Conservation (phyloP, 2,797 vertebrate genomes). For the Chiroxiphia lanceolata region DNA sequence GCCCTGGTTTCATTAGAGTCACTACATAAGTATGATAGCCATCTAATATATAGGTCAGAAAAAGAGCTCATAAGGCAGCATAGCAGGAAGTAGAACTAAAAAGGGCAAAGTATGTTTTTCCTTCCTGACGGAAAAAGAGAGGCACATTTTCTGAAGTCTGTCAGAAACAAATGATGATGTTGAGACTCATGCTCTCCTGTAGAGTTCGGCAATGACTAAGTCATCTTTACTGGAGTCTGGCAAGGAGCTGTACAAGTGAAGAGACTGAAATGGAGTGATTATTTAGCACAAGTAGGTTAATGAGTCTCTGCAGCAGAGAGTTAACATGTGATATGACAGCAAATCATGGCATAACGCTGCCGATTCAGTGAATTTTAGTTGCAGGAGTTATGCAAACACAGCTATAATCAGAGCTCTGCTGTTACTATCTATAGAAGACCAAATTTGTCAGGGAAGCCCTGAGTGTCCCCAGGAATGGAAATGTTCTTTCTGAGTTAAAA, state of each 20-base stretch:
- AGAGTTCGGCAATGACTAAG: not conserved
- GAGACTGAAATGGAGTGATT: not conserved
- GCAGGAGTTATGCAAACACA: not conserved
- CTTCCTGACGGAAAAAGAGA: not conserved
- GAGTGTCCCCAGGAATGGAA: not conserved
- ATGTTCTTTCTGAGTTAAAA: not conserved
- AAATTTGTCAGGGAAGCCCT: not conserved
- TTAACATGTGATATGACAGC: not conserved
- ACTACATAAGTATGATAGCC: not conserved
- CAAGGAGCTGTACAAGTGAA: not conserved
- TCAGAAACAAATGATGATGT: slow-evolving; percentile 18
- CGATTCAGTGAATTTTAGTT: not conserved
- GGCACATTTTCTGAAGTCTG: not conserved
- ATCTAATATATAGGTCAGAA: not conserved
- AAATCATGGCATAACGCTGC: not conserved
- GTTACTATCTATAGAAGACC: not conserved
- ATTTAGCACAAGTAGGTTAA: not conserved
- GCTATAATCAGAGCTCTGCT: not conserved
- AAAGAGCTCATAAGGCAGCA: not conserved
- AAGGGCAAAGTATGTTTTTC: not conserved
- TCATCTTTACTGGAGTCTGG: not conserved
- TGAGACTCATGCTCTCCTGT: not conserved
- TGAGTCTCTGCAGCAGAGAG: not conserved
- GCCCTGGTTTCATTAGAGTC: not conserved
- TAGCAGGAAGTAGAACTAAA: slow-evolving; percentile 14